A percentile compares a stretch with the other conserved stretches of the same genome.
phyloP scores from a whole-genome alignment of 1,140 invertebrate genomes.

The Dreissena polymorpha region DNA sequence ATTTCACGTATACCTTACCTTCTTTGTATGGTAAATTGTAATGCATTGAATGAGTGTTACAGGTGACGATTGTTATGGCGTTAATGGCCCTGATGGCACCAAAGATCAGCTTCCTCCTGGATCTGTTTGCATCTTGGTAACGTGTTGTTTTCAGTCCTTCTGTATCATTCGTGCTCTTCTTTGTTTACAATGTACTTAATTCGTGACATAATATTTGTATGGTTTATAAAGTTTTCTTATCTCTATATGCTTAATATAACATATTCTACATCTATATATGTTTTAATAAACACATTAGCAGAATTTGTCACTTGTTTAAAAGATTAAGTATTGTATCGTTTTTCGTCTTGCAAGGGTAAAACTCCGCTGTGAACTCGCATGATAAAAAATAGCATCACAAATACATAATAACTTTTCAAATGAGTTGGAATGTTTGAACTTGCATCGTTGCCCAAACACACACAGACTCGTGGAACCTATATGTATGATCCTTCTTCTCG shows the following conservation, averaged over 20 bases:
- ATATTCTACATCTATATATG: too few relatives aligned
- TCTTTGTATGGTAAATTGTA: neutral
- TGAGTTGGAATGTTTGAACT: neutral
- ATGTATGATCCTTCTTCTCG: neutral
- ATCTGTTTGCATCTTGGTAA: conserved; percentile 39
- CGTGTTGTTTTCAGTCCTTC: neutral
- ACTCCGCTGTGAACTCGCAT: neutral
- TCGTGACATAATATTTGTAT: neutral
- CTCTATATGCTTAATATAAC: too few relatives aligned
- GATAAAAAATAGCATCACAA: neutral
- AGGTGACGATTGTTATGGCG: conserved; percentile 28
- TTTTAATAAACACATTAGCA: too few relatives aligned
- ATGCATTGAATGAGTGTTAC: neutral
- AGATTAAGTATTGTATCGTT: neutral
- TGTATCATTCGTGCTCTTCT: neutral
- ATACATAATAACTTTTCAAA: too few relatives aligned
- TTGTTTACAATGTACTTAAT: neutral
- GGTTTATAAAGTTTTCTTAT: neutral
- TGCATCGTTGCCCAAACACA: neutral
- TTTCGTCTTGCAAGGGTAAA: neutral
- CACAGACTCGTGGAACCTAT: neutral
- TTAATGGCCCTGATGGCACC: conserved; percentile 26
- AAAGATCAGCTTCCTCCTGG: conserved; percentile 1
- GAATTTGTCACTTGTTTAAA: too few relatives aligned
- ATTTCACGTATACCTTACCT: neutral